Evolutionary conservation across 1,140 invertebrate genomes (phyloP).

Genomic region (Bombus soroeensis): DNA sequence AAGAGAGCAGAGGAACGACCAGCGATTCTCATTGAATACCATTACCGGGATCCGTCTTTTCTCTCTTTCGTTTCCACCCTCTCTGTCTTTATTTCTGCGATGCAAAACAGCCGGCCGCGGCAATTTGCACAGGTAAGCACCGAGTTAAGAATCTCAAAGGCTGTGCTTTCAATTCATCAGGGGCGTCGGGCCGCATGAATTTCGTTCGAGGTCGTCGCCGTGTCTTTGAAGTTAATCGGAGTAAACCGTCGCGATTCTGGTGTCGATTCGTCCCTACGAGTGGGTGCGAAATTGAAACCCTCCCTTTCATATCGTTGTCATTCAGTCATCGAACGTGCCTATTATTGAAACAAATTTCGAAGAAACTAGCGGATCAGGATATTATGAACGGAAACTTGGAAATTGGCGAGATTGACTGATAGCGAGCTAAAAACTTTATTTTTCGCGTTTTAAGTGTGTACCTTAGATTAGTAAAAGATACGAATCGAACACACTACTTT

Average conservation of each 20-base stretch:
- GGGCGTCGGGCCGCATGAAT: conserved; percentile 40
- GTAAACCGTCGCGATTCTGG: conserved; percentile 39
- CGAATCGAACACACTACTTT: too few species aligned
- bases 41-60: not conserved
- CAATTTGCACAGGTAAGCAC: conserved; percentile 60
- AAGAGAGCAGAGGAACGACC: conserved; percentile 19
- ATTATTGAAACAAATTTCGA: not conserved
- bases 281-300: conserved; percentile 41
- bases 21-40: conserved; percentile 6
- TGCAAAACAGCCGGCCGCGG: conserved; percentile 53
- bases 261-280: conserved; percentile 23
- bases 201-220: conserved; percentile 35
- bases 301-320: not conserved
- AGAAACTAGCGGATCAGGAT: not conserved
- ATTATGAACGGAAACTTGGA: too few species aligned
- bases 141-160: conserved; percentile 62
- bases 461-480: too few species aligned
- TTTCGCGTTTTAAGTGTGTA: too few species aligned
- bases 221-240: conserved; percentile 56
- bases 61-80: not conserved
- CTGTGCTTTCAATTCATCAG: conserved; percentile 53
- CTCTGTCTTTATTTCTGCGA: conserved; percentile 22
- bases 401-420: too few species aligned
- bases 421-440: too few species aligned
- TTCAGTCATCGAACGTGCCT: not conserved